Base-by-base conservation (phyloP, 1,140 invertebrate species). In the Leucophenga varia region DNA sequence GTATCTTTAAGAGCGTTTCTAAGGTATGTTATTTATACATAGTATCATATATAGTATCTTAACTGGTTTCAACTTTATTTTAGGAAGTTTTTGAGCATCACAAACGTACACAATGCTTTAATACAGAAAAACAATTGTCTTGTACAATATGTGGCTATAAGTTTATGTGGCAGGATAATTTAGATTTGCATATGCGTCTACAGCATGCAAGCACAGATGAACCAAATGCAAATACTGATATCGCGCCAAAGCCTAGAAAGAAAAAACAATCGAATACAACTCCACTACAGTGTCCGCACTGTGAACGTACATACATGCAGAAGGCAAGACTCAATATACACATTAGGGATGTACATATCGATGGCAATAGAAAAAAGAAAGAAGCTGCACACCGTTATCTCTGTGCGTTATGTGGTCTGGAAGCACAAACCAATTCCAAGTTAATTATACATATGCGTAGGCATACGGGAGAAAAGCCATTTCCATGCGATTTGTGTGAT, bases 401-500 rank as follows among this genome's bases (percentile, higher is more conserved):
- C 1, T 82, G 81, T 45, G 70, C 79, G 3, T 81, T 81, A 54
- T 82, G 81, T 54, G 81, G 80, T 12, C 74, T 79, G 9, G 76
- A 76, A 10, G 80, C 81, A 49, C 77, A 78, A 9, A 81, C 80
- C 22, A 80, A 79, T 0, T 81, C 80, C 1, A 82, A 82, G 57
- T 65, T 82, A 3, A 80, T 80, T 14, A 80, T 82, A 1, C 83
- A 85, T 47, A 81, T 83, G 78, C 75, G 81, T 1, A 64, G 80
- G 0, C 81, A 82, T 43, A 82, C 80, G 0, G 81, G 71, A 5
- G 71, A 74, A 10, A 74, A 74, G 34, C 71, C 71, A 1, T 74
- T 71, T 13, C 71, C 73, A 20, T 74, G 71, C 20, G 71, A 74
- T 14, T 71, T 56, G 16, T 74, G 71, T 37, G 52, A 63, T 0